Conservation (phyloP, 2,113 vertebrate species). For the Neoarius graeffei region DNA sequence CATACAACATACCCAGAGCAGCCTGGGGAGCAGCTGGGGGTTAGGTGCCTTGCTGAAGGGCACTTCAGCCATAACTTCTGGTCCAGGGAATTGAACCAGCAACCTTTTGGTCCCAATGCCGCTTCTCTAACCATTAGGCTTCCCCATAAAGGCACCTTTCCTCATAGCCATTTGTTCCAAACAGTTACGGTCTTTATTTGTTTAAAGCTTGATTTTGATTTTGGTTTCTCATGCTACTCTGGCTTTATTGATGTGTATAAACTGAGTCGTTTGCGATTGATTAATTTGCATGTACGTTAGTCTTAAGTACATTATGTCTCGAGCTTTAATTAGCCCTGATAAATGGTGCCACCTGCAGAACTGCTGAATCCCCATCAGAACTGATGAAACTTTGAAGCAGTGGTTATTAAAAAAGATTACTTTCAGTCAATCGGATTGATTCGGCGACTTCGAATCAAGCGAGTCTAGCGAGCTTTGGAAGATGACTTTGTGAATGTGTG, state of each 20-base stretch:
- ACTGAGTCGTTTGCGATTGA: slow-evolving; percentile 1
- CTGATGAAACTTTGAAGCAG: slow-evolving; percentile 7
- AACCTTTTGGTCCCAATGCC: no score
- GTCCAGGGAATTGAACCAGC: no score
- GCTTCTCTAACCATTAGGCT: no score
- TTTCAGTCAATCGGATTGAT: slow-evolving; percentile 32
- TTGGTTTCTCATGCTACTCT: background rate
- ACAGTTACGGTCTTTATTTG: slow-evolving; percentile 5
- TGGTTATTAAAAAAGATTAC: slow-evolving; percentile 27
- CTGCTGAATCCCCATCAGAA: background rate
- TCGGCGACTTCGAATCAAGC: background rate
- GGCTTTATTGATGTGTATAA: background rate
- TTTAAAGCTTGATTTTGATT: slow-evolving; percentile 18
- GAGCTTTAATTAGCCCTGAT: background rate
- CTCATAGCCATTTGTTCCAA: background rate
- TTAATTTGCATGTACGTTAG: slow-evolving; percentile 19
- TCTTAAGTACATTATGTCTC: slow-evolving; percentile 8
- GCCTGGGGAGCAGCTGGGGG: no score
- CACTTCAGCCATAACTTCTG: no score
- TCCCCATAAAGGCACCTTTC: background rate
- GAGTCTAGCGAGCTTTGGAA: background rate
- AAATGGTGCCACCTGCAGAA: slow-evolving; percentile 22
- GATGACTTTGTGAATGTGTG: slow-evolving; percentile 11
- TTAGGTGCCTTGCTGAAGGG: no score
- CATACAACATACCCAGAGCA: no score